Conservation (phyloP, 2,888 invertebrate species). For the Lithophane ornitopus region DNA sequence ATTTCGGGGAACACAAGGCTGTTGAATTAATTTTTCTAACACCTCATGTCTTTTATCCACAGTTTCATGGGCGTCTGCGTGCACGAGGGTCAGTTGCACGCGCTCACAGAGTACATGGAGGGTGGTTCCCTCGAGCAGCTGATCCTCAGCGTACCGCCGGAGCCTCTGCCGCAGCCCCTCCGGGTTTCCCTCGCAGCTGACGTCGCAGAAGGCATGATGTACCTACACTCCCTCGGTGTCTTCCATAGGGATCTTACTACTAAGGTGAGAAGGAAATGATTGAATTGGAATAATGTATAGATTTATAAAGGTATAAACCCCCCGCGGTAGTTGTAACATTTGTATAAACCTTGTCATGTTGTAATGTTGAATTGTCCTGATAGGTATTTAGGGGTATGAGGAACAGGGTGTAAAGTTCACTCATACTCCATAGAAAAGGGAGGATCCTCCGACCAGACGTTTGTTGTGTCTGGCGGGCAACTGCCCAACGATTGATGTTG, state of each 20-base stretch:
- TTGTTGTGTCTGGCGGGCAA: too few species aligned
- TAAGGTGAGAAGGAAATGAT: constrained; percentile 91
- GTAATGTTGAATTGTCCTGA: neutral
- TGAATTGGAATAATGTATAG: neutral
- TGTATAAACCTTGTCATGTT: neutral
- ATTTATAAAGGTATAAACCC: neutral
- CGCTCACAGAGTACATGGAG: constrained; percentile 98
- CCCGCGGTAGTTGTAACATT: neutral
- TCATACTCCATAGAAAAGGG: too few species aligned
- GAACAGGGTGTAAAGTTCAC: too few species aligned
- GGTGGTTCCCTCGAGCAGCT: constrained; percentile 98
- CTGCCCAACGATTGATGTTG: too few species aligned
- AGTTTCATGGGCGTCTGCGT: constrained; percentile 99
- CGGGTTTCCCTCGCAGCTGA: constrained; percentile 96
- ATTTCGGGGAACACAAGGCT: neutral
- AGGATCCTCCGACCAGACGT: too few species aligned
- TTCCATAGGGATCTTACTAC: constrained; percentile 99
- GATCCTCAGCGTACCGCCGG: constrained; percentile 93
- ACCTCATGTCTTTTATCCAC: constrained; percentile 69
- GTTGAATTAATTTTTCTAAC: constrained; percentile 6
- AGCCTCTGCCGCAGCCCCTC: constrained; percentile 94
- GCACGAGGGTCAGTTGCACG: constrained; percentile 98
- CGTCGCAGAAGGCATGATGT: constrained; percentile 97
- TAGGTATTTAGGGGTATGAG: too few species aligned
- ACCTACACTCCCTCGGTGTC: constrained; percentile 97